Conservation (phyloP, 2,888 invertebrate species). For the Heliothis peltigera region DNA sequence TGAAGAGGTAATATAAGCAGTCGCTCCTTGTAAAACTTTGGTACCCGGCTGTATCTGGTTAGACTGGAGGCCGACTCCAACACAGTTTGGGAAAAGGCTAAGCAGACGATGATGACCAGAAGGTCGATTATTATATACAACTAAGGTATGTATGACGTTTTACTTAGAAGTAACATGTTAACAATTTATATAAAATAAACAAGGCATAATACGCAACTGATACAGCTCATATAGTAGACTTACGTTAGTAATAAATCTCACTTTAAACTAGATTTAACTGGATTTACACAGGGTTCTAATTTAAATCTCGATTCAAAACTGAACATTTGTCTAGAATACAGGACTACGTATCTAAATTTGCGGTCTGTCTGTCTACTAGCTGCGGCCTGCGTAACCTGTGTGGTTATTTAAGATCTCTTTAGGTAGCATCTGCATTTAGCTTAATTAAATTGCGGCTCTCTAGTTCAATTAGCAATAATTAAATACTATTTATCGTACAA, state of each 20-base stretch:
- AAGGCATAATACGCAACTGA: background rate
- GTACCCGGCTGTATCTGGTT: no score
- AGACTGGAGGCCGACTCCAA: no score
- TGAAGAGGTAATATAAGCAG: no score
- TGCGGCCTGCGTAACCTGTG: background rate
- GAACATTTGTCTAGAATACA: background rate
- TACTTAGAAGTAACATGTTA: no score
- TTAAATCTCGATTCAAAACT: background rate
- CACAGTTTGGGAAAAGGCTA: no score
- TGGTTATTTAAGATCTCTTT: background rate
- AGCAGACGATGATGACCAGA: no score
- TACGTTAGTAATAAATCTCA: conserved; percentile 1
- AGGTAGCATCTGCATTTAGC: background rate
- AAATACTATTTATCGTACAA: background rate
- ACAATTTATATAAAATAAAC: background rate
- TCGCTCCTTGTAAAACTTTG: no score
- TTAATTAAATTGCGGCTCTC: background rate
- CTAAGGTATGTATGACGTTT: no score
- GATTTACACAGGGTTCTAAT: background rate
- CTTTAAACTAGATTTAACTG: conserved; percentile 1
- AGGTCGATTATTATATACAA: no score
- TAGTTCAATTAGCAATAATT: conserved; percentile 1
- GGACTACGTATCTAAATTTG: background rate
- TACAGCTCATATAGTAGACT: background rate
- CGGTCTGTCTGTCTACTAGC: background rate